Evolutionary conservation across 2,797 vertebrate genomes (phyloP).

Genomic region (Aeoliscus strigatus): DNA sequence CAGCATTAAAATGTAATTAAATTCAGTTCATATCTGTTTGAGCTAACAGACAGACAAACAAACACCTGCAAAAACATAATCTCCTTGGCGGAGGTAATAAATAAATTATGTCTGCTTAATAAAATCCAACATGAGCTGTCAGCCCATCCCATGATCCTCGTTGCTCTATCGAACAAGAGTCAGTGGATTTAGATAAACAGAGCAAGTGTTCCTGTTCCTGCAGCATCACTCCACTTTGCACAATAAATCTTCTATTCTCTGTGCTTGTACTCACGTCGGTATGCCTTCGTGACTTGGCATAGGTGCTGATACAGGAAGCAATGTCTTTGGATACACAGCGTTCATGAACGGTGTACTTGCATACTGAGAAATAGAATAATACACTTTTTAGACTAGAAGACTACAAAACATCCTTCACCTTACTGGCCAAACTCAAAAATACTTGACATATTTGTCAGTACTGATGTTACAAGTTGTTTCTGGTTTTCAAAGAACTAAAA

Average conservation of each 20-base stretch:
- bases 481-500: too few species aligned
- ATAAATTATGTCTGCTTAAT: slow-evolving; percentile 7
- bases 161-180: slow-evolving; percentile 4
- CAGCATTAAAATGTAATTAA: too few species aligned
- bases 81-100: too few species aligned
- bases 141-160: slow-evolving; percentile 16
- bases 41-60: too few species aligned
- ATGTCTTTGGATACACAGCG: slow-evolving; percentile 93
- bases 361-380: slow-evolving; percentile 71
- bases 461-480: too few species aligned
- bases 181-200: too few species aligned
- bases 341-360: slow-evolving; percentile 94
- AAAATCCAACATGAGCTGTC: slow-evolving; percentile 11
- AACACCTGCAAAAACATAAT: too few species aligned
- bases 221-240: background rate
- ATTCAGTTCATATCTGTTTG: too few species aligned
- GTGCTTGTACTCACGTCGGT: slow-evolving; percentile 77
- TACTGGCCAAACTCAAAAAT: too few species aligned
- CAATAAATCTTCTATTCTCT: slow-evolving; percentile 1
- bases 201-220: slow-evolving; percentile 6
- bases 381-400: background rate
- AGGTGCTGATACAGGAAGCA: slow-evolving; percentile 89
- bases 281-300: slow-evolving; percentile 86
- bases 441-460: too few species aligned
- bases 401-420: too few species aligned